Evolutionary conservation across 2,888 invertebrate species (phyloP), one percentile per base, ranked within the genome.

Genomic region (Strigamia transsilvanica): DNA sequence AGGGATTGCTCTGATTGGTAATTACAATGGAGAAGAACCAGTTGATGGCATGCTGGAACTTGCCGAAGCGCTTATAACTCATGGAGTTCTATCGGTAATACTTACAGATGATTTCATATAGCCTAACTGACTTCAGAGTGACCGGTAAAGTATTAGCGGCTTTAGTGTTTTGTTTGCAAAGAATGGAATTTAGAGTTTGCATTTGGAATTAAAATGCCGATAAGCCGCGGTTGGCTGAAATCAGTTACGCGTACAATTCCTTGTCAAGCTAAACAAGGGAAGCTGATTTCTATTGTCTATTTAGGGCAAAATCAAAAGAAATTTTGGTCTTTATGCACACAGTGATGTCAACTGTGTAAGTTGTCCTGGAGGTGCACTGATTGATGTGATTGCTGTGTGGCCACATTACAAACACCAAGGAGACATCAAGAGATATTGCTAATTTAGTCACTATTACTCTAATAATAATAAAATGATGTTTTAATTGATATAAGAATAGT

Each of bases 341-440:
- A 23, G 27, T 66, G 66, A 66, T 66, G 66, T 15, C 12, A 66
- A 66, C 23, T 66, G 66, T 66, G 66, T 66, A 2, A 66, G 66
- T 66, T 66, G 66, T 27, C 66, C 66, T 27, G 66, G 66, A 27
- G 66, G 66, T 66, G 66, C 66, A 27, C 13, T 66, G 15, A 66
- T 27, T 1, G 66, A 66, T 66, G 66, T 66, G 9, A 66, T 66
- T 27, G 23, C 27, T 6, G 66, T 27, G 15, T 66, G 66, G 66
- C 66, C 66, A 27, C 66, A 66, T 66, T 66, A 66, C 15, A 23
- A 66, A 12, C 27, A 66, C 15, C 66, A 66, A 10, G 66, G 66
- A 27, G 27, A 23, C 66, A 23, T 66, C 13, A 66, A 66, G 66
- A 23, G 27, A 66, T 9, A 13, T 27, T 66, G 66, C 23, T 66